Percentiles rank a stretch among this genome's conserved stretches.
These are phyloP conservation scores for Tychaedon coryphoeus DNA, from an alignment of 2,113 vertebrate species.

Conservation along the genomic window DNA sequence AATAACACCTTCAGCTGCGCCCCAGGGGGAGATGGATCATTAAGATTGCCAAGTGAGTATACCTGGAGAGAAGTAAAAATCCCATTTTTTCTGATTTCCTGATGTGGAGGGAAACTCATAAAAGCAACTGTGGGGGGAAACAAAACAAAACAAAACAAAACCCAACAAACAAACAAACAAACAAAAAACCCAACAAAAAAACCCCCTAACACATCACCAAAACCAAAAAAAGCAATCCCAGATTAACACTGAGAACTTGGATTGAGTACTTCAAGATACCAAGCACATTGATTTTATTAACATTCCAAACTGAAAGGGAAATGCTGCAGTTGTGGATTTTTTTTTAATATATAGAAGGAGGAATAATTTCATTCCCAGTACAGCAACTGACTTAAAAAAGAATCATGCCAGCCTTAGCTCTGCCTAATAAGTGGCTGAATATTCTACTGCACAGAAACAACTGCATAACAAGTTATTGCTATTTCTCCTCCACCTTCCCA, in stretches of 20 bases:
- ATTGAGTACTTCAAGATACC: neutral
- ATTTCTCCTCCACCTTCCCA: fast-evolving
- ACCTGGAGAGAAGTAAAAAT: slow-evolving; percentile 62
- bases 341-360: neutral
- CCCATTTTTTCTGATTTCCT: slow-evolving; percentile 54
- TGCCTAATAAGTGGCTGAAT: neutral
- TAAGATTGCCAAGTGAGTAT: slow-evolving; percentile 6
- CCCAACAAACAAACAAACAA: neutral
- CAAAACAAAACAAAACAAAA: neutral
- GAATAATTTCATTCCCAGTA: neutral
- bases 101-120: neutral
- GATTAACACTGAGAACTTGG: neutral
- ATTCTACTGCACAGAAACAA: neutral
- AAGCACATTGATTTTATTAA: neutral
- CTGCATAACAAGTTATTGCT: neutral
- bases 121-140: slow-evolving; percentile 25
- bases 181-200: neutral
- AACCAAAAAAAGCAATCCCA: neutral
- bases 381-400: neutral
- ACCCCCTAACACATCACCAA: neutral
- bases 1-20: neutral
- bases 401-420: neutral
- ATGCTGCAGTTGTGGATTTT: neutral
- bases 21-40: neutral
- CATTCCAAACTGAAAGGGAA: neutral